Evolutionary conservation across 2,888 invertebrate species (phyloP).

Genomic region (Noctua pronuba): DNA sequence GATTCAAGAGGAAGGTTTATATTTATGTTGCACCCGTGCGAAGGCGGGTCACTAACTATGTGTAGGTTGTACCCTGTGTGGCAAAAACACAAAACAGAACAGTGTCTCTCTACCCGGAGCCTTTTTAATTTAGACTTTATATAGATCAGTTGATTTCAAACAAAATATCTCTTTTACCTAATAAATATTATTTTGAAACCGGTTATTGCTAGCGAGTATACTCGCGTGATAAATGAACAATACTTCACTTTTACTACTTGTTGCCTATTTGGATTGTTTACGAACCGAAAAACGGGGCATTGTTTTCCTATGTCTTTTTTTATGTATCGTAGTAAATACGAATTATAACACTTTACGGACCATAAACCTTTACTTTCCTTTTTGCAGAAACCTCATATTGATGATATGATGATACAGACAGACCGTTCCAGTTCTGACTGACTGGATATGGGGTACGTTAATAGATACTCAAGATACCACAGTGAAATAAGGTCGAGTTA

Average conservation of each 20-base stretch:
- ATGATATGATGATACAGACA: too few species aligned
- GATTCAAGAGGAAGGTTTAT: too few species aligned
- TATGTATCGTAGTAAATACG: slow-evolving; percentile 13
- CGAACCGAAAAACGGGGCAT: slow-evolving; percentile 17
- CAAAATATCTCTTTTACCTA: slow-evolving; percentile 14
- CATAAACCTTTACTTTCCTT: not conserved
- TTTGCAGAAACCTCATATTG: not conserved
- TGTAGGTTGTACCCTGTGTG: not conserved
- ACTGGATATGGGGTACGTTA: not conserved
- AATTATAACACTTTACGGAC: slow-evolving; percentile 3
- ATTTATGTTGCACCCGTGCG: too few species aligned
- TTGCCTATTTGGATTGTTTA: slow-evolving; percentile 39
- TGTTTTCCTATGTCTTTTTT: not conserved
- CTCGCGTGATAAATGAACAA: slow-evolving; percentile 18
- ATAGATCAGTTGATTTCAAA: slow-evolving; percentile 12
- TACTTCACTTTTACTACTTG: slow-evolving; percentile 44
- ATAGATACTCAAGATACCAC: not conserved
- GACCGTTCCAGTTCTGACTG: not conserved
- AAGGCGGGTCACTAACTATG: not conserved
- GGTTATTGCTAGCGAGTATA: slow-evolving; percentile 23
- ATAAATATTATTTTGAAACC: slow-evolving; percentile 16
- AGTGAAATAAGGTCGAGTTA: not conserved
- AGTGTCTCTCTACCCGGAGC: not conserved
- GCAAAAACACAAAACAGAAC: not conserved
- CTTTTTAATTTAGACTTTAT: not conserved